Base-by-base conservation (phyloP, 2,888 invertebrate species). In the Trichopria drosophilae region DNA sequence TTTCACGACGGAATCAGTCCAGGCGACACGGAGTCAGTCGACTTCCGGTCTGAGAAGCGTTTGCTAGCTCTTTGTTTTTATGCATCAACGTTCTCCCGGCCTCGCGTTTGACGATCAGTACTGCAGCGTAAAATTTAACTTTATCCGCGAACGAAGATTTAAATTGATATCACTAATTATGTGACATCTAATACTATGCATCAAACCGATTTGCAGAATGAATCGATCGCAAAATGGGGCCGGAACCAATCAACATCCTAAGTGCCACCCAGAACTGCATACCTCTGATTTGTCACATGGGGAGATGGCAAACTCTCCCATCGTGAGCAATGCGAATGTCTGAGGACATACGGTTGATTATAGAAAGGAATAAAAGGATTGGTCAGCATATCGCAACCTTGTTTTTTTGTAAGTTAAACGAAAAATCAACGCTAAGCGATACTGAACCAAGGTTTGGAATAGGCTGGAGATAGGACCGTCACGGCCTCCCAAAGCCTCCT, bases 201-300 rank as follows among this genome's bases (percentile, higher is more conserved):
- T 15, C 13, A 15, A 9, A 10, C 26, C 26, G 26, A 24, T n/a
- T n/a, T n/a, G n/a, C n/a, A n/a, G n/a, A n/a, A 16, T 34, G 18
- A 34, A 26, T 7, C 24, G 20, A 31, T 26, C n/a, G 29, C 32
- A 41, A 46, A 37, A 51, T 51, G 55, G 54, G 55, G 50, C 66
- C 66, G 66, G 63, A 60, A 62, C 62, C 35, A 65, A 63, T 69
- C 71, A 63, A 64, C 69, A 70, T 73, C 69, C 73, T 70, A 73
- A 74, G 74, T 74, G 73, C 70, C 71, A 74, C 69, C 67, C 71
- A 65, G 73, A 69, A 63, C 73, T 74, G 74, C 74, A 74, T 74
- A 74, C 74, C 73, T 74, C 73, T 72, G 63, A 67, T 59, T 66
- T 64, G 66, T 64, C 65, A 63, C 60, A 57, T 58, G 62, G 51